Conservation (phyloP, 2,113 vertebrate species). For the Platysternon megacephalum region DNA sequence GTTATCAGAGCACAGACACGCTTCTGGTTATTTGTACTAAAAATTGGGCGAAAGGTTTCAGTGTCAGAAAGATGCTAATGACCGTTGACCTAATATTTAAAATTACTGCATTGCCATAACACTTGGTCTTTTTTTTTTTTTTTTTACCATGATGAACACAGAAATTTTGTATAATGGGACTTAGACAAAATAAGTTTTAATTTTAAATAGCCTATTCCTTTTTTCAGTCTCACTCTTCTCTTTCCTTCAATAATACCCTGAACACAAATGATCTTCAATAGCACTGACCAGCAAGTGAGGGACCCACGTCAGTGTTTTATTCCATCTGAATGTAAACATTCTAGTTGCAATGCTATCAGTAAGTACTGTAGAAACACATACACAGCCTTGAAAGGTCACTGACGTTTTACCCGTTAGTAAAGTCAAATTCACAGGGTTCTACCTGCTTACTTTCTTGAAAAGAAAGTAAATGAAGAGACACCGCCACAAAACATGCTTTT, state of each 20-base stretch:
- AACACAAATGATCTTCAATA: not conserved
- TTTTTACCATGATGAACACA: not conserved
- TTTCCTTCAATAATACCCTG: not conserved
- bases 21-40: not conserved
- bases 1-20: not conserved
- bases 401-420: not conserved
- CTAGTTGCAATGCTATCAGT: not conserved
- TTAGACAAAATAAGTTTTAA: not conserved
- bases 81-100: not conserved
- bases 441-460: not conserved
- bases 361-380: not conserved
- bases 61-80: not conserved
- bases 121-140: not conserved
- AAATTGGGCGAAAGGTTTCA: not conserved
- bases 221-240: not conserved
- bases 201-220: not conserved
- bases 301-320: not conserved
- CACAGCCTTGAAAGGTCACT: not conserved
- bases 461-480: not conserved
- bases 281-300: not conserved
- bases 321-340: not conserved
- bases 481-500: rapidly evolving
- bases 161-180: not conserved
- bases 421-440: not conserved
- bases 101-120: not conserved